Percentiles rank a stretch among this genome's conserved stretches.
These are phyloP conservation scores for Mola mola DNA, from an alignment of 2,113 vertebrate species.

Conservation along the genomic window DNA sequence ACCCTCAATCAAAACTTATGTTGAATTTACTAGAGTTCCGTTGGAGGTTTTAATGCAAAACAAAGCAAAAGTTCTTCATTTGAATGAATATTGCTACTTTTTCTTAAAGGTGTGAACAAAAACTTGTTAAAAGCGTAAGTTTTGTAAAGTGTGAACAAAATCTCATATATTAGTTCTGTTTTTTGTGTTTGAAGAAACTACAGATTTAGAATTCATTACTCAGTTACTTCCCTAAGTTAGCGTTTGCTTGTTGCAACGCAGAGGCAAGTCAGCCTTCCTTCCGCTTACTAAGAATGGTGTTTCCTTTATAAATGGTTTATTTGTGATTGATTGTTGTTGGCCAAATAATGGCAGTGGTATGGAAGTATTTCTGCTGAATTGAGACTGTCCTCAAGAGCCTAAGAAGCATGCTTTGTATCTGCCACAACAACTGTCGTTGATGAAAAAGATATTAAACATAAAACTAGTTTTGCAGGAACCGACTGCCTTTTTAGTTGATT, in stretches of 20 bases:
- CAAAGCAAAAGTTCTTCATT: too few species aligned
- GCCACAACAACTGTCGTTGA: too few species aligned
- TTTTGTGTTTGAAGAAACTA: conserved; percentile 8
- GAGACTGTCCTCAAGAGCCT: not conserved
- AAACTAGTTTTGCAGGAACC: too few species aligned
- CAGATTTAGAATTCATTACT: conserved; percentile 6
- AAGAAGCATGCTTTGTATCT: not conserved
- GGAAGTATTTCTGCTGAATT: not conserved
- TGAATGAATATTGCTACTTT: too few species aligned
- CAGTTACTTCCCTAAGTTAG: conserved; percentile 14
- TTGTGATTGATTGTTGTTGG: not conserved
- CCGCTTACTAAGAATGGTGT: conserved; percentile 13
- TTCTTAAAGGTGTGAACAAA: too few species aligned
- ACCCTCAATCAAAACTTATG: not conserved
- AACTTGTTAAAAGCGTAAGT: not conserved
- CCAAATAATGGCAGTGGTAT: not conserved
- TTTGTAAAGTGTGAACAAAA: not conserved
- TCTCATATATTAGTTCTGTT: conserved; percentile 11
- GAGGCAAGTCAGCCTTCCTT: conserved; percentile 10
- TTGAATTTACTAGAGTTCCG: too few species aligned
- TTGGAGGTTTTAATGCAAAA: too few species aligned
- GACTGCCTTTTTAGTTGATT: too few species aligned
- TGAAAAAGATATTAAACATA: too few species aligned
- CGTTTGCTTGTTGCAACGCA: conserved; percentile 12
- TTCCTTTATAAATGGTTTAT: conserved; percentile 2